These are phyloP conservation scores for Sterna hirundo DNA, from an alignment of 2,113 vertebrate species.

Conservation along the genomic window DNA sequence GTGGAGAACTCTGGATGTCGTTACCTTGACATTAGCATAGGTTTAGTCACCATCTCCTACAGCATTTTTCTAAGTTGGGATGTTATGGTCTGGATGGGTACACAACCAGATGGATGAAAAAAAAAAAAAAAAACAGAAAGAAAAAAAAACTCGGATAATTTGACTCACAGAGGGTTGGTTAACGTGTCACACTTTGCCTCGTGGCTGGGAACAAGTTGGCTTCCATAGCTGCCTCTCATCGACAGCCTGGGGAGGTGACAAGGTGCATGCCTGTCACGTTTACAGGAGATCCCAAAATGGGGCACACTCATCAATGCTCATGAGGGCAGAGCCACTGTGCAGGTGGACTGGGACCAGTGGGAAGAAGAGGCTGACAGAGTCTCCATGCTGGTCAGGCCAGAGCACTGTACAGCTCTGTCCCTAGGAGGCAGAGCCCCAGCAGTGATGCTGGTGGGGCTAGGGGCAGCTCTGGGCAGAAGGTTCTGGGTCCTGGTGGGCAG, in stretches of 20 bases:
- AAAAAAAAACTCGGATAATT: rapidly evolving
- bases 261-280: neutral
- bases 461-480: neutral
- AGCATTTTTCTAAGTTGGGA: neutral
- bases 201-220: neutral
- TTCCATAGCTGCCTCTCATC: neutral
- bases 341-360: neutral
- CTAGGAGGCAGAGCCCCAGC: rapidly evolving
- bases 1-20: neutral
- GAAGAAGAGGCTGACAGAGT: neutral
- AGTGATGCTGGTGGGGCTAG: rapidly evolving
- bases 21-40: neutral
- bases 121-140: neutral
- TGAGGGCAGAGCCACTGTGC: neutral
- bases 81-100: neutral
- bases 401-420: neutral
- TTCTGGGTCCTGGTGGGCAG: neutral
- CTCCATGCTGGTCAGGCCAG: neutral
- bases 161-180: neutral
- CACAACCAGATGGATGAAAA: neutral
- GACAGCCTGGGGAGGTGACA: neutral
- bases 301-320: rapidly evolving
- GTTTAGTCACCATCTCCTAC: neutral
- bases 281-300: neutral
- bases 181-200: neutral